Evolutionary conservation across 2,797 vertebrate genomes (phyloP).

Genomic region (Darevskia nairensis): DNA sequence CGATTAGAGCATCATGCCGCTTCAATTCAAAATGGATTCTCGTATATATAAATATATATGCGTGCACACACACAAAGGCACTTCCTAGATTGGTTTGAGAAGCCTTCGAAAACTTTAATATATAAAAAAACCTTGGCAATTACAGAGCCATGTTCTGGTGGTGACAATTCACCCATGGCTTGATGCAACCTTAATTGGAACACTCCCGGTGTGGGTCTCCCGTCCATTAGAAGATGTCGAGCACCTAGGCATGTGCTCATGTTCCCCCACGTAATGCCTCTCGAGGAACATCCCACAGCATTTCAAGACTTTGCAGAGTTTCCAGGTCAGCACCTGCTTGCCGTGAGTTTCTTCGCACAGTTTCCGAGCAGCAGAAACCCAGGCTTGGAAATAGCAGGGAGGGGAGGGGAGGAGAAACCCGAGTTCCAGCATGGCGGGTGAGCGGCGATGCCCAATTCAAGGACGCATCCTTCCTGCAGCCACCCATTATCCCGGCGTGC

Average conservation of each 20-base stretch:
- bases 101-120: not conserved
- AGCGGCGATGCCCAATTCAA: not conserved
- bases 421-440: not conserved
- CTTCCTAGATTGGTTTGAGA: not conserved
- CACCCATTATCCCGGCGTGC: not conserved
- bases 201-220: not conserved
- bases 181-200: constrained; percentile 34
- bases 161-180: constrained; percentile 13
- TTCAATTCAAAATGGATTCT: not conserved
- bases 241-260: not conserved
- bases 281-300: not conserved
- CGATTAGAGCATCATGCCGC: not conserved
- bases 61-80: not conserved
- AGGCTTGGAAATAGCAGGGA: not conserved
- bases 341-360: not conserved
- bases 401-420: no score
- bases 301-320: not conserved
- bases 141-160: constrained; percentile 46
- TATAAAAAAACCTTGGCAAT: constrained; percentile 4
- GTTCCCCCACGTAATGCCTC: not conserved
- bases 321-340: constrained; percentile 8
- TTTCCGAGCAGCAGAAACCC: no score
- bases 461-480: not conserved
- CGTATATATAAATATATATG: not conserved
- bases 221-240: constrained; percentile 52